Evolutionary conservation across 2,113 vertebrate species (phyloP).

Genomic region (Xiphophorus maculatus): DNA sequence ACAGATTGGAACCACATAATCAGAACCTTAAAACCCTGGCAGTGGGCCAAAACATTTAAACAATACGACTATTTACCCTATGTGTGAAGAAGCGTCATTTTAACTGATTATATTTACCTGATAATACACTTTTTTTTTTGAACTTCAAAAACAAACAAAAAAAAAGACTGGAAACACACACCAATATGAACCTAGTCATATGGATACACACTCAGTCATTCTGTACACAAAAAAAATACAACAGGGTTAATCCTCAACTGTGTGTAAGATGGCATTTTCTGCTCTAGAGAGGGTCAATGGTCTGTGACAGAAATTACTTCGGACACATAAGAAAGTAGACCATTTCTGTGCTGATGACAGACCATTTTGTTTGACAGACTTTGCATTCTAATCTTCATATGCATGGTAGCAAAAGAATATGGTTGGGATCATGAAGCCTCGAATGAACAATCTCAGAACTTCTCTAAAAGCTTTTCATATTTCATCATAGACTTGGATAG

Average conservation of each 20-base stretch:
- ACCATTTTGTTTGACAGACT: too few relatives aligned
- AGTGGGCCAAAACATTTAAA: neutral
- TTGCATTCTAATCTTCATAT: neutral
- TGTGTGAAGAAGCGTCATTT: neutral
- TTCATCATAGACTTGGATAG: too few relatives aligned
- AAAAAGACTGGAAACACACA: neutral
- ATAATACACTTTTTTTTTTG: neutral
- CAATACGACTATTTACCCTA: neutral
- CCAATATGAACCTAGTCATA: neutral
- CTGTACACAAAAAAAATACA: constrained; percentile 25
- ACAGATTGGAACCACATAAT: neutral
- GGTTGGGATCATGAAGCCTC: neutral
- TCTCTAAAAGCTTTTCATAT: too few relatives aligned
- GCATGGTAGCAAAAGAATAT: neutral
- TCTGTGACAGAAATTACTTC: constrained; percentile 67
- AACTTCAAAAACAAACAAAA: neutral
- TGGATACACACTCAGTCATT: neutral
- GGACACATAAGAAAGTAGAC: constrained; percentile 59
- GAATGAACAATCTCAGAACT: neutral
- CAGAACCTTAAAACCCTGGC: too few relatives aligned
- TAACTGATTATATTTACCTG: neutral
- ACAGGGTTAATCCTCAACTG: constrained; percentile 41
- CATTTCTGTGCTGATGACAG: constrained; percentile 21
- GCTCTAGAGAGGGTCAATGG: constrained; percentile 60
- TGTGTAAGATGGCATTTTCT: constrained; percentile 64